These are phyloP conservation scores for Brotula barbata DNA, from an alignment of 2,797 vertebrate genomes.

Conservation along the genomic window DNA sequence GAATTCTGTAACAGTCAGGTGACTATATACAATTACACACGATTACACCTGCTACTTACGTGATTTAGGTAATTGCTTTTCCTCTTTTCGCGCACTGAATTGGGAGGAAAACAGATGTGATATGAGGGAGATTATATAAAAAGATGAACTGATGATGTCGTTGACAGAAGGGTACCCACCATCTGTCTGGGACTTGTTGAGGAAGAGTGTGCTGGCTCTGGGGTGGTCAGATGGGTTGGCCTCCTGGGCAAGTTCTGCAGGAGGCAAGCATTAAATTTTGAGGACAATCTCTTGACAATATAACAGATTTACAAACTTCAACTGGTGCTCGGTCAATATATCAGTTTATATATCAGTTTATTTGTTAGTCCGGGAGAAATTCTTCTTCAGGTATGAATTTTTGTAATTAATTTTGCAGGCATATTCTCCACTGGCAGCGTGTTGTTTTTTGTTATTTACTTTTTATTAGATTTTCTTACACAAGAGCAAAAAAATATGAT, in stretches of 20 bases:
- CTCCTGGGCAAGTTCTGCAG: conserved; percentile 89
- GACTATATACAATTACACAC: background rate
- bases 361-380: too few species aligned
- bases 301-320: too few species aligned
- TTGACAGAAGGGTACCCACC: conserved; percentile 74
- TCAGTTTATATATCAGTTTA: too few species aligned
- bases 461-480: too few species aligned
- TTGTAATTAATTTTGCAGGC: too few species aligned
- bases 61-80: conserved; percentile 98
- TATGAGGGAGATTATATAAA: background rate
- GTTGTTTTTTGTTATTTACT: too few species aligned
- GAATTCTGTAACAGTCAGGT: background rate
- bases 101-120: conserved; percentile 29
- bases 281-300: too few species aligned
- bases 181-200: conserved; percentile 98
- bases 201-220: conserved; percentile 95
- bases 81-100: conserved; percentile 92
- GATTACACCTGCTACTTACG: conserved; percentile 52
- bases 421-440: too few species aligned
- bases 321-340: too few species aligned
- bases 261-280: background rate
- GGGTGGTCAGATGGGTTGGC: conserved; percentile 96
- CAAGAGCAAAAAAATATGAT: too few species aligned
- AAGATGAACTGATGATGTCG: accelerated
- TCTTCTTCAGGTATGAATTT: too few species aligned